Evolutionary conservation across 2,888 invertebrate genomes (phyloP).

Genomic region (Trichacis sp.): DNA sequence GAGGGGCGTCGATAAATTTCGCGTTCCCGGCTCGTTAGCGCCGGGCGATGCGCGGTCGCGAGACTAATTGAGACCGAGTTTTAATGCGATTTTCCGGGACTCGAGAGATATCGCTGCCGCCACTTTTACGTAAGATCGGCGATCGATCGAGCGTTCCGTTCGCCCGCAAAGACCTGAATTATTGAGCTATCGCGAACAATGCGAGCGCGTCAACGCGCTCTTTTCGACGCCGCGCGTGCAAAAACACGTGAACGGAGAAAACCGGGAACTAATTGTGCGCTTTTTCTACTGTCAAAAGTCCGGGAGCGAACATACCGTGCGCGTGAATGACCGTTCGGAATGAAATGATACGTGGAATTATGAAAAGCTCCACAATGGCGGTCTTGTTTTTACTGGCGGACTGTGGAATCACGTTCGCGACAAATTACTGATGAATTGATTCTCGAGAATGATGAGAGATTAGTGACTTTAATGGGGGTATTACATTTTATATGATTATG

Average conservation of each 20-base stretch:
- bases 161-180: conserved; percentile 35
- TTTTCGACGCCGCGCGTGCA: no score
- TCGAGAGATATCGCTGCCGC: background rate
- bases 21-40: conserved; percentile 1
- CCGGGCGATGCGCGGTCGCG: background rate
- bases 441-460: no score
- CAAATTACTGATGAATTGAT: conserved; percentile 12
- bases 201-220: conserved; percentile 36
- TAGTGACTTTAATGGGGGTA: no score
- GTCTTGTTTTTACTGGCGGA: background rate
- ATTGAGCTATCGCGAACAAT: conserved; percentile 60
- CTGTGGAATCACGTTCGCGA: no score
- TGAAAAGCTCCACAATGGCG: conserved; percentile 2
- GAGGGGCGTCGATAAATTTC: conserved; percentile 24
- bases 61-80: background rate
- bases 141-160: no score
- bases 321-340: conserved; percentile 32
- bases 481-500: no score
- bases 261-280: no score
- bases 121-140: background rate
- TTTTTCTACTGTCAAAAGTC: no score
- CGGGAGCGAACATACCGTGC: conserved; percentile 22
- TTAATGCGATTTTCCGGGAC: conserved; percentile 27
- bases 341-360: conserved; percentile 12
- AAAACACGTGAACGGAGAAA: no score